Evolutionary conservation across 1,140 invertebrate species (phyloP), one percentile per base, ranked within the genome.

Genomic region (Micrasema longulum): DNA sequence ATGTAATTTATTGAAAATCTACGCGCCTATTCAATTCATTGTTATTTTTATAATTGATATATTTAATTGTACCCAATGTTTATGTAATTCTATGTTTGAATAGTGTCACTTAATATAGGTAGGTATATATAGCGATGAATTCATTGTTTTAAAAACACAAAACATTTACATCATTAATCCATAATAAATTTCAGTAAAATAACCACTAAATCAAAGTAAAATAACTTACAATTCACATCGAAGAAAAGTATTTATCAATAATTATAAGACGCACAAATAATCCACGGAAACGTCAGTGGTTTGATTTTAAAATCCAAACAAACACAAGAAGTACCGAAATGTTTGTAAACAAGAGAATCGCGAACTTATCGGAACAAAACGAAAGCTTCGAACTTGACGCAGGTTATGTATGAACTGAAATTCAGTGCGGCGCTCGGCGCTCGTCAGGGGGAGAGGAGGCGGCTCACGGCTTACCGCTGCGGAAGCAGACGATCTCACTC

Each of bases 401-500:
- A n/a, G 22, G 50, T 23, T 31, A 12, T 12, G 22, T 53, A 10
- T 53, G 16, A 52, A 22, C 48, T 43, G n/a, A 23, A 53, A 18
- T 53, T 9, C 22, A 22, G 18, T 1, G n/a, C 18, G 50, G 48
- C 14, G 11, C 6, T 11, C 12, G 48, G 14, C 1, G 20, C 6
- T 9, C n/a, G 50, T 23, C 18, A 22, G 9, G 48, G 22, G 11
- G 16, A 16, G 3, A n/a, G n/a, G n/a, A n/a, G n/a, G n/a, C n/a
- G 36, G 38, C 38, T n/a, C 38, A n/a, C 10, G 38, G 10, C 38
- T n/a, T n/a, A n/a, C n/a, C 22, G 12, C n/a, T 0, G 50, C 50
- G 50, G 50, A 53, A 31, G 26, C 20, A 23, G 50, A 53, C 50
- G 50, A 53, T 22, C 50, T 9, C 20, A n/a, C n/a, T n/a, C n/a